These are phyloP conservation scores for Phenacoccus solenopsis DNA, from an alignment of 1,140 invertebrate genomes.

Conservation along the genomic window DNA sequence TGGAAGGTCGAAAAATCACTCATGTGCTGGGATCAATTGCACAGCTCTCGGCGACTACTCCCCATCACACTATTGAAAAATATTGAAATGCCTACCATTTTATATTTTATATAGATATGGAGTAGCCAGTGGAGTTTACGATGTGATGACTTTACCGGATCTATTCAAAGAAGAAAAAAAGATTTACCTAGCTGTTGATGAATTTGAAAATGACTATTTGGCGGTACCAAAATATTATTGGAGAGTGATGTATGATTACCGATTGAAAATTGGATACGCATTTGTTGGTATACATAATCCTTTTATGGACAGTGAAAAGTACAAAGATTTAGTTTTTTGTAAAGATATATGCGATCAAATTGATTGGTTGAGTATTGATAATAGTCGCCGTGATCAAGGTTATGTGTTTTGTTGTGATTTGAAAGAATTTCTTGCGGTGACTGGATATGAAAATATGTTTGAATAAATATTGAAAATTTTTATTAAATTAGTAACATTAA, in stretches of 20 bases:
- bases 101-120: conserved; percentile 12
- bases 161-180: not conserved
- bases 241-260: conserved; percentile 23
- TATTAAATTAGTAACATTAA: no score
- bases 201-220: conserved; percentile 20
- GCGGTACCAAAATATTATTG: conserved; percentile 26
- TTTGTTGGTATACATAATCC: conserved; percentile 29
- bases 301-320: conserved; percentile 4
- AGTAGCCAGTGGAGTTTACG: conserved; percentile 24
- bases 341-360: conserved; percentile 24
- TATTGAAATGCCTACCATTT: no score
- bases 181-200: conserved; percentile 8
- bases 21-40: no score
- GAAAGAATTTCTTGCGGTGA: not conserved
- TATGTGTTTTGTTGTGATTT: conserved; percentile 25
- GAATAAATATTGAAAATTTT: no score
- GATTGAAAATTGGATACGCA: conserved; percentile 21
- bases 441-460: conserved; percentile 2
- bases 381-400: conserved; percentile 23
- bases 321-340: conserved; percentile 20
- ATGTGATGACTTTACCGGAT: conserved; percentile 22
- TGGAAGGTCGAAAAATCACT: no score
- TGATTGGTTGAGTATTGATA: conserved; percentile 26
- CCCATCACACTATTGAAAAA: no score
- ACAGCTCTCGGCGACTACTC: no score